Percentiles rank a stretch among this genome's conserved stretches.
phyloP scores from a whole-genome alignment of 2,113 vertebrate species.

The Ptychochromis oligacanthus region DNA sequence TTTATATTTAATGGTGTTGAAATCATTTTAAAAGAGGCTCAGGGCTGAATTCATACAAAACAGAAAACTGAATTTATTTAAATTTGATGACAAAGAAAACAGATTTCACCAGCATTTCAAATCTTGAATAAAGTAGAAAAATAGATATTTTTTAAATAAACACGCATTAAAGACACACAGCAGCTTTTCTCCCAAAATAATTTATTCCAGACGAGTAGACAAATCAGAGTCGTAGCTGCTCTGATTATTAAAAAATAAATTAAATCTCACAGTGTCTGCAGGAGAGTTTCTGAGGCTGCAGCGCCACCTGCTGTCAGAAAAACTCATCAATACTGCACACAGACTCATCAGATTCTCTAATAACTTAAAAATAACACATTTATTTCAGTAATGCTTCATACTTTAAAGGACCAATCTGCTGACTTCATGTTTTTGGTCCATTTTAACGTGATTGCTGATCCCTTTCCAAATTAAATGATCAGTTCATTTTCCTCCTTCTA shows the following conservation, averaged over 20 bases:
- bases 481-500: not conserved
- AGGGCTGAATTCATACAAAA: not conserved
- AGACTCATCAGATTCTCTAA: not conserved
- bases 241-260: slow-evolving; percentile 42
- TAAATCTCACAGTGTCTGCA: not conserved
- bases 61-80: rapidly evolving
- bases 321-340: not conserved
- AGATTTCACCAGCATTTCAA: rapidly evolving
- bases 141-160: not conserved
- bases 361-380: not conserved
- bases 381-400: not conserved
- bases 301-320: slow-evolving; percentile 61
- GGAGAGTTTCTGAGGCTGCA: slow-evolving; percentile 38
- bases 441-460: not conserved
- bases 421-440: not conserved
- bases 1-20: not conserved
- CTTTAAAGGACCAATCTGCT: not conserved
- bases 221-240: not conserved
- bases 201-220: slow-evolving; percentile 40
- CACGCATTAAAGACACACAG: not conserved
- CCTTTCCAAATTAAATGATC: not conserved
- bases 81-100: not conserved
- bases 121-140: not conserved
- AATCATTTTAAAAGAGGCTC: no score
- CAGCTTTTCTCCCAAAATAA: slow-evolving; percentile 32